Conservation (phyloP, 2,888 invertebrate genomes). For the Arrhopalites spinosus region DNA sequence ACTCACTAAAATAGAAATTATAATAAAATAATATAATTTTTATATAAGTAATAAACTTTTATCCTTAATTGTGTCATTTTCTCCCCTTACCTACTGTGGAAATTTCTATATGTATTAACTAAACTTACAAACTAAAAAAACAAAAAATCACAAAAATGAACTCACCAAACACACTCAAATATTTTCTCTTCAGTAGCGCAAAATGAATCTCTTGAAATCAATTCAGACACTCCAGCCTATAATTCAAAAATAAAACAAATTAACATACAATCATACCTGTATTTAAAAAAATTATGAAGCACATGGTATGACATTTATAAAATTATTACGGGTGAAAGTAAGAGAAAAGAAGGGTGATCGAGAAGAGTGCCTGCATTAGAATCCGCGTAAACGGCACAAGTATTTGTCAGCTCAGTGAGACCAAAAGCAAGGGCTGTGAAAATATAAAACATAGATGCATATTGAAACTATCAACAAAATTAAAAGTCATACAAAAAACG, state of each 20-base stretch:
- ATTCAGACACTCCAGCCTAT: conserved; percentile 77
- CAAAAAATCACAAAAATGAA: no score
- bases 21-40: no score
- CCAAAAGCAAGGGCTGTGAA: conserved; percentile 76
- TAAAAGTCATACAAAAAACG: no score
- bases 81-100: no score
- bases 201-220: conserved; percentile 90
- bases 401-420: conserved; percentile 67
- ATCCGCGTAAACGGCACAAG: conserved; percentile 90
- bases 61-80: no score
- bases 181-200: conserved; percentile 95
- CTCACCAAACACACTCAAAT: conserved; percentile 73
- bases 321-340: conserved; percentile 75
- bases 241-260: conserved; percentile 49
- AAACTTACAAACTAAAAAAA: no score
- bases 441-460: no score
- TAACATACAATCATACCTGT: not conserved
- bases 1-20: no score
- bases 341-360: conserved; percentile 79
- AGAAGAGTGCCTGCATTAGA: conserved; percentile 84
- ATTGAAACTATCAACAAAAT: no score
- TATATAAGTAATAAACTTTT: no score
- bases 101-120: no score
- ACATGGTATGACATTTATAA: not conserved
- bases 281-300: not conserved